Base-by-base conservation (phyloP, 2,797 vertebrate species). In the Sebastes flavidus region DNA sequence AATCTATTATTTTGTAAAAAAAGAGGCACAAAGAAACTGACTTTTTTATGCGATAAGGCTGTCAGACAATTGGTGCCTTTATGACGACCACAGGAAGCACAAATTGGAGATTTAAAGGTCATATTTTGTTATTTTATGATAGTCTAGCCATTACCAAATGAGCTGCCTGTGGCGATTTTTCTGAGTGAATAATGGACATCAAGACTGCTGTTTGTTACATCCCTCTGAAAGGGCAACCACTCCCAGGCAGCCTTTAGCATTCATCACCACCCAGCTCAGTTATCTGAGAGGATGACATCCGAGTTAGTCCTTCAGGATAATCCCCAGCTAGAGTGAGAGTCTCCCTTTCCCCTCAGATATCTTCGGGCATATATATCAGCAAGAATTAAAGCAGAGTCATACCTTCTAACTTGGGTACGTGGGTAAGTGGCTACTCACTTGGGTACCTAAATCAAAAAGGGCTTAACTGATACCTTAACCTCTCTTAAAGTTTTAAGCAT, bases 221-320 rank as follows among this genome's bases (percentile, higher is more conserved):
- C 62, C 62, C 20, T 82, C 71, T 46, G 54, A 91, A 93, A 92
- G 86, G 91, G 85, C 85, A 89, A 65, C 70, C 46, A 83, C 68
- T 90, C 67, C 49, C 20, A 11, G 75, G 81, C 73, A 60, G 88
- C 78, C 84, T 65, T 52, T 2, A 86, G 83, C 85, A 80, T 88
- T 80, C 82, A 85, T 91, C 89, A 88, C 76, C 74, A 61, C 71
- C 49, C 70, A 29, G 78, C 70, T 58, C 81, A 42, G 55, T 70
- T 69, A 69, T 79, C 65, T 71, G 60, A 77, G 66, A 65, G 18
- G 60, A 75, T 4, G 58, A 49, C 72, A 25, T 78, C 81, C 10
- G 74, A 63, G 60, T 76, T 55, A 30, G 61, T 67, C 70, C 58
- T 69, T 75, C 36, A 62, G 77, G 75, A 81, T 60, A 54, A 86